Evolutionary conservation across 2,888 invertebrate species (phyloP).

Genomic region (Nematopogon swammerdamellus): DNA sequence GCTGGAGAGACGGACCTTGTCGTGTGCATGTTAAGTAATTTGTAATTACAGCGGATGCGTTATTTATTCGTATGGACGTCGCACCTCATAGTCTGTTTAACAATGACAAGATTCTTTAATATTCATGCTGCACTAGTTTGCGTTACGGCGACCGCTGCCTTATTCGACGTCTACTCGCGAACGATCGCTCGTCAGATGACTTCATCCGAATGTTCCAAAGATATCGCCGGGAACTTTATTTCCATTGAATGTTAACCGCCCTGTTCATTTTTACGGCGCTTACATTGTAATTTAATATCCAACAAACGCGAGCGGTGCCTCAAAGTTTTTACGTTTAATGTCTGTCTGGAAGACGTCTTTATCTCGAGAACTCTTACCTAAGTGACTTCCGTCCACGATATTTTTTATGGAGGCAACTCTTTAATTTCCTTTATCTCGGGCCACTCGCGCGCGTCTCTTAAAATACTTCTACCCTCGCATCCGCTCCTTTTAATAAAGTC

Average conservation of each 20-base stretch:
- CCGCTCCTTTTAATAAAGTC: conserved; percentile 55
- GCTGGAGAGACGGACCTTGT: neutral
- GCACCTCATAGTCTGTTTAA: no score
- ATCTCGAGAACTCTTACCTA: neutral
- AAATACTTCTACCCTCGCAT: conserved; percentile 51
- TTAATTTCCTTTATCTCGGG: conserved; percentile 54
- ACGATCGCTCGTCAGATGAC: no score
- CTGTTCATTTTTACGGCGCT: neutral
- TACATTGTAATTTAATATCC: neutral
- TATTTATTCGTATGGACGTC: no score
- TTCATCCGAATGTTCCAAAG: no score
- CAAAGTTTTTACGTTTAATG: neutral
- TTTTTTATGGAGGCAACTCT: conserved; percentile 40
- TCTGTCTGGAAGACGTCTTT: neutral
- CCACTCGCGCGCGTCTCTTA: conserved; percentile 50
- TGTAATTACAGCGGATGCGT: neutral
- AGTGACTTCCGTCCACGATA: conserved; percentile 39
- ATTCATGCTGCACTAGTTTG: no score
- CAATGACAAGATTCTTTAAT: no score
- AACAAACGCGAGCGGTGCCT: neutral
- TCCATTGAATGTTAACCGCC: neutral
- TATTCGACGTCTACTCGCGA: no score
- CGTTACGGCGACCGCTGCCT: no score
- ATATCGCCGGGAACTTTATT: no score
- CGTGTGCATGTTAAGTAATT: neutral